These are phyloP conservation scores for Drosophila kokeensis DNA, from an alignment of 2,888 invertebrate genomes.

Conservation along the genomic window DNA sequence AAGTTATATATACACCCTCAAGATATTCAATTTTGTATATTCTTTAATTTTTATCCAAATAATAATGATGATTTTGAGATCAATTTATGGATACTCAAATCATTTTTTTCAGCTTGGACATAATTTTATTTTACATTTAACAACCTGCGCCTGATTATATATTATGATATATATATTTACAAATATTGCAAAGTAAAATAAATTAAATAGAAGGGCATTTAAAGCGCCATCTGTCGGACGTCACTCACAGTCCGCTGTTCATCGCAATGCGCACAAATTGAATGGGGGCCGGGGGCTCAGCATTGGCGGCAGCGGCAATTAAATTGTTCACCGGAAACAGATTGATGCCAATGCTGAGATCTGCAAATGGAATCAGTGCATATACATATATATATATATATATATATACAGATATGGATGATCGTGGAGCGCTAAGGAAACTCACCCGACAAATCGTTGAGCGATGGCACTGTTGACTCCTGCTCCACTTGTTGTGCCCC, in stretches of 20 bases:
- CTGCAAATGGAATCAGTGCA: constrained; percentile 23
- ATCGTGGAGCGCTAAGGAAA: background rate
- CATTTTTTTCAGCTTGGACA: background rate
- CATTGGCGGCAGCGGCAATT: constrained; percentile 73
- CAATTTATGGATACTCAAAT: no score
- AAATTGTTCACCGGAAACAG: constrained; percentile 65
- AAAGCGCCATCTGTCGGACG: constrained; percentile 27
- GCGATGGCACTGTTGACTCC: constrained; percentile 16
- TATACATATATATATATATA: background rate
- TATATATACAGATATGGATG: background rate
- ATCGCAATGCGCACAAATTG: constrained; percentile 68
- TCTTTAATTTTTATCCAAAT: no score
- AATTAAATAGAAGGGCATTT: constrained; percentile 10
- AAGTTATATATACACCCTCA: no score
- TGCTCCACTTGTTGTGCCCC: constrained; percentile 27
- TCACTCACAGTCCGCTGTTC: constrained; percentile 75
- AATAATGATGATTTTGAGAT: no score
- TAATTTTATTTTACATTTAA: constrained; percentile 26
- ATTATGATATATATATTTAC: background rate
- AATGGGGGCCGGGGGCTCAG: constrained; percentile 68
- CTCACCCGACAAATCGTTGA: constrained; percentile 68
- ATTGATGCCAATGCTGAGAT: constrained; percentile 69
- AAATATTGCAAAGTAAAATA: constrained; percentile 2
- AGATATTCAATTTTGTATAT: no score
- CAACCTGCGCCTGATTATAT: constrained; percentile 1